Evolutionary conservation across 2,797 vertebrate species (phyloP).

Genomic region (Myotis vivesi): DNA sequence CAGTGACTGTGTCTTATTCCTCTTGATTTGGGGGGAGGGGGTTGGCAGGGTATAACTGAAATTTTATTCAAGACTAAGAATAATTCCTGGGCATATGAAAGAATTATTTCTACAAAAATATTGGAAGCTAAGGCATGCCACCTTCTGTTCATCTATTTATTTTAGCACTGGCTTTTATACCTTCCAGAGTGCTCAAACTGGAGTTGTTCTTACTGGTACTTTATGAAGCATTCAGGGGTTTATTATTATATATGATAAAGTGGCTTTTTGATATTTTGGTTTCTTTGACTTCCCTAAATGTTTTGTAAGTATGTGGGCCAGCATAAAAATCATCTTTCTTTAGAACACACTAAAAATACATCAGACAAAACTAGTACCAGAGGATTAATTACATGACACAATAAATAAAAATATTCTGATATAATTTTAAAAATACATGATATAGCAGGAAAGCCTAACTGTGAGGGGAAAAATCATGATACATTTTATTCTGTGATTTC

Average conservation of each 20-base stretch:
- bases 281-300: neutral
- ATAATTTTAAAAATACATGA: neutral
- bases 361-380: neutral
- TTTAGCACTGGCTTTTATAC: slow-evolving; percentile 3
- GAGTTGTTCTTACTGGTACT: neutral
- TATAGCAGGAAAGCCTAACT: neutral
- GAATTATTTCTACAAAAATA: slow-evolving; percentile 15
- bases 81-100: neutral
- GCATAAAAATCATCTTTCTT: neutral
- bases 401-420: neutral
- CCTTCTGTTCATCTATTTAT: neutral
- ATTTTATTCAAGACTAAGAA: neutral
- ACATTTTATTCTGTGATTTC: neutral
- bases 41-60: neutral
- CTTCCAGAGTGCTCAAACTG: neutral
- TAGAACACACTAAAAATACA: neutral
- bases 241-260: neutral
- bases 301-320: neutral
- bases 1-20: neutral
- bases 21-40: neutral
- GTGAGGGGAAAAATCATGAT: neutral
- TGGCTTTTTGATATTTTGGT: neutral
- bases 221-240: neutral
- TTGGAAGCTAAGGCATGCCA: neutral
- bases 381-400: slow-evolving; percentile 3